These are phyloP conservation scores for Poecile atricapillus DNA, from an alignment of 2,113 vertebrate species.

Conservation along the genomic window DNA sequence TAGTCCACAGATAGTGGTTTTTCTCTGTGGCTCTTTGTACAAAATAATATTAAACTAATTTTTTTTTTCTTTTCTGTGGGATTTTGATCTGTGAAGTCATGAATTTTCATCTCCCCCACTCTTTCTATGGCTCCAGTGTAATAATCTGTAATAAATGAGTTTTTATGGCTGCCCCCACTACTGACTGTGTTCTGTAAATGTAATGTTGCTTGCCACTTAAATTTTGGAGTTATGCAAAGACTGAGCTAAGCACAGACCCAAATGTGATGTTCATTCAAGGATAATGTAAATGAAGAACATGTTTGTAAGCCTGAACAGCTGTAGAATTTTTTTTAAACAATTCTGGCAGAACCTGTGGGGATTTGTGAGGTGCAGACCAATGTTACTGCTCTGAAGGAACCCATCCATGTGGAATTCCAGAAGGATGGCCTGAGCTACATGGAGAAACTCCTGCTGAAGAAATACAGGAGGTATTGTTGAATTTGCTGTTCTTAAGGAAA, in stretches of 20 bases:
- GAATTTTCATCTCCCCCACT: background rate
- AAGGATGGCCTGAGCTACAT: slow-evolving; percentile 81
- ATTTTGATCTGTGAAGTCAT: background rate
- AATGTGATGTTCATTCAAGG: background rate
- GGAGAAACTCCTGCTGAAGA: slow-evolving; percentile 91
- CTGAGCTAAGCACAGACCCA: background rate
- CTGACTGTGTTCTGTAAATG: background rate
- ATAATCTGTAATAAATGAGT: background rate
- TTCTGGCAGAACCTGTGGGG: slow-evolving; percentile 69
- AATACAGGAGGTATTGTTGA: slow-evolving; percentile 81
- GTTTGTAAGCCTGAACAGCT: background rate
- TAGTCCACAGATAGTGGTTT: background rate
- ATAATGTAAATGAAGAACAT: background rate
- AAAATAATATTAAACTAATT: background rate
- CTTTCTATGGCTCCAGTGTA: background rate
- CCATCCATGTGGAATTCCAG: slow-evolving; percentile 80
- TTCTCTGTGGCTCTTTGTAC: background rate
- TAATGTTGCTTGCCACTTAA: background rate
- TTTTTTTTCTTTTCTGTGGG: background rate
- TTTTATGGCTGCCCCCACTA: background rate
- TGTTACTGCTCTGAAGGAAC: slow-evolving; percentile 55
- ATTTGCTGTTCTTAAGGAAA: background rate
- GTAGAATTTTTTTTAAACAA: background rate
- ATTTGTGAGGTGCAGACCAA: slow-evolving; percentile 80
- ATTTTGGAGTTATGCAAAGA: background rate